Conservation (phyloP, 2,113 vertebrate genomes). For the Chaetodon auriga region DNA sequence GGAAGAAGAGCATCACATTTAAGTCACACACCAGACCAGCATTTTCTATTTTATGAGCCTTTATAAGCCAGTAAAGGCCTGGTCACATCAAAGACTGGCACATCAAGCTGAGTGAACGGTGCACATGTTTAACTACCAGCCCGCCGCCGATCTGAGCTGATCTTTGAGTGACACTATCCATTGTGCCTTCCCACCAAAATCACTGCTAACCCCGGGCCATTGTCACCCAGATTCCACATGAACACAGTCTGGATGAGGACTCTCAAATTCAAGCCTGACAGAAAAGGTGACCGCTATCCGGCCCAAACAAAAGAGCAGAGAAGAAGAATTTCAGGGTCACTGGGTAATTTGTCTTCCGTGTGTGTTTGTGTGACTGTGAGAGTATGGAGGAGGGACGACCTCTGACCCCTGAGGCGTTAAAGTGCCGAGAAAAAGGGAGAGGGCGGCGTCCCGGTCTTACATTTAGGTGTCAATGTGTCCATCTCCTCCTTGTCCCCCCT, state of each 20-base stretch:
- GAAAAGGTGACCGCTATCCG: constrained; percentile 70
- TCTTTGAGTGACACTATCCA: constrained; percentile 20
- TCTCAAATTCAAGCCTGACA: constrained; percentile 63
- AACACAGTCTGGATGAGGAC: constrained; percentile 55
- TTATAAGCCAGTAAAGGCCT: not conserved
- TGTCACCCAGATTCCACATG: constrained; percentile 60
- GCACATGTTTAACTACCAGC: constrained; percentile 4
- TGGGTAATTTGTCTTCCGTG: constrained; percentile 82
- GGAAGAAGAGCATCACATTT: not conserved
- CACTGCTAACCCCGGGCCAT: constrained; percentile 20
- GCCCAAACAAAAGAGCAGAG: constrained; percentile 68
- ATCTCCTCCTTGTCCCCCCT: constrained; percentile 34
- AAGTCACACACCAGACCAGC: not conserved
- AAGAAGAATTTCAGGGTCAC: constrained; percentile 79
- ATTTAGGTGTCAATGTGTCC: constrained; percentile 74
- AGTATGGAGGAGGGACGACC: constrained; percentile 80
- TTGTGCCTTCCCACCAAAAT: not conserved
- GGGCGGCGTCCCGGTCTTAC: constrained; percentile 63
- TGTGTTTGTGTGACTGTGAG: constrained; percentile 71
- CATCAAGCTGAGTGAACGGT: too few relatives aligned
- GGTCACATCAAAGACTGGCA: not conserved
- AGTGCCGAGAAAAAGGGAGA: constrained; percentile 63
- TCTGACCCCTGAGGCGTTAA: constrained; percentile 75
- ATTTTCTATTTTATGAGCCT: not conserved
- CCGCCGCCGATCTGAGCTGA: not conserved